Evolutionary conservation across 2,888 invertebrate species (phyloP).

Genomic region (Caenorhabditis virilis): DNA sequence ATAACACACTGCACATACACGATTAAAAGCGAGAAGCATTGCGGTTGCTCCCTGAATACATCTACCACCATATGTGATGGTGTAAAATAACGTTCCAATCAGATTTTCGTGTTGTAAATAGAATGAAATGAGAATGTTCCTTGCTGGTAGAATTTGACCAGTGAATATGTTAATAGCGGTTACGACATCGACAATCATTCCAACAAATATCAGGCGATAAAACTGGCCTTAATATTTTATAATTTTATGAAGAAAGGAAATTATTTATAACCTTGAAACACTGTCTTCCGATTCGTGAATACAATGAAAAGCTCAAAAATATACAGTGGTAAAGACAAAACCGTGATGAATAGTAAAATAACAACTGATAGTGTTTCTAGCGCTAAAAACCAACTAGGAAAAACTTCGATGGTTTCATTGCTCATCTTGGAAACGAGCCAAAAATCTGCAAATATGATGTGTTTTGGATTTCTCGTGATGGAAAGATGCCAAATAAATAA

Average conservation of each 20-base stretch:
- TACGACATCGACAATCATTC: slow-evolving; percentile 18
- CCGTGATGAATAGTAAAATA: slow-evolving; percentile 8
- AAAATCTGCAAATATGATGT: no score
- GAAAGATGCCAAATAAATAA: no score
- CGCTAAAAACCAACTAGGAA: slow-evolving; percentile 14
- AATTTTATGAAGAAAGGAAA: background rate
- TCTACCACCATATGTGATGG: slow-evolving; percentile 23
- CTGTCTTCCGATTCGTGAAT: slow-evolving; percentile 6
- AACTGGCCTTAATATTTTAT: slow-evolving; percentile 16
- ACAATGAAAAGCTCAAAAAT: slow-evolving; percentile 16
- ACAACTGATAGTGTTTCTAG: slow-evolving; percentile 13
- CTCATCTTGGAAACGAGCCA: no score
- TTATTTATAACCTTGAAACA: slow-evolving; percentile 11
- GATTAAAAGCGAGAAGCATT: slow-evolving; percentile 22
- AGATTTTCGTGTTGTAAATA: slow-evolving; percentile 2
- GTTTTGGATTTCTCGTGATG: no score
- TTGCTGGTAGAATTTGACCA: slow-evolving; percentile 21
- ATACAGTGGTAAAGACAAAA: slow-evolving; percentile 11
- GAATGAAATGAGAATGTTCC: slow-evolving; percentile 2
- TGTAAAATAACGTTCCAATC: slow-evolving; percentile 17
- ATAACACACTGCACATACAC: slow-evolving; percentile 23
- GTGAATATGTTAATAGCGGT: slow-evolving; percentile 22
- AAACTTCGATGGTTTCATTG: background rate
- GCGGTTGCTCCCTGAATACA: slow-evolving; percentile 26
- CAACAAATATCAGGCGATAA: slow-evolving; percentile 26